Evolutionary conservation across 2,888 invertebrate species (phyloP), one percentile per base, ranked within the genome.

Genomic region (Cephus runcator): DNA sequence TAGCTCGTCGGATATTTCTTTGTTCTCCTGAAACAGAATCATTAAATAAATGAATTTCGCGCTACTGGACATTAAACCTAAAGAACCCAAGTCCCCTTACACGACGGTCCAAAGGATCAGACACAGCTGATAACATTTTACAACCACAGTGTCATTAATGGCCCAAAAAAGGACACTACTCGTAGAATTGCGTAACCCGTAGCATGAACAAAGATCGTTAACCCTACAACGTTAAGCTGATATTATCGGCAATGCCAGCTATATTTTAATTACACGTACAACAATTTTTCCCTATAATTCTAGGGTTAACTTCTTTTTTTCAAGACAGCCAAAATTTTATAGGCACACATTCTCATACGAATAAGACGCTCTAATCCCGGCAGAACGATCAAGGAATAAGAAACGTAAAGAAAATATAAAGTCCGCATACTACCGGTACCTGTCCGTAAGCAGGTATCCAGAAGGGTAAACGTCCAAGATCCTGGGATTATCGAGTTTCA

Each of bases 401-500:
- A 9, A 56, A 23, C 12, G 12, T 40, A 56, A 56, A 23, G 23
- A 15, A 56, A 23, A 2, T 23, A 23, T 23, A 23, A 23, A 56
- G 23, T 15, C 56, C 23, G 15, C 23, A 23, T 23, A 56, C 9
- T 56, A 56, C 23, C 9, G 56, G 23, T 23, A 23, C 56, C 56
- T 23, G 56, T 6, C 23, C 23, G 2, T 56, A 56, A 56, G 2
- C 9, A 23, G 56, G 56, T 23, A 56, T 9, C 56, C 9, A 56
- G 71, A 31, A 34, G 33, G 71, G 15, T 71, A 71, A 71, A 71
- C 31, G 71, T 71, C 33, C 15, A 31, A 34, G 33, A 71, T 71
- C 71, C 12, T 31, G 33, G 71, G 31, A 71, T 71, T 71, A 71
- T 71, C 31, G 71, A 71, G 71, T 71, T 31, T 71, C 71, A 71